Evolutionary conservation across 2,113 vertebrate species (phyloP).

Genomic region (Brachionichthys hirsutus): DNA sequence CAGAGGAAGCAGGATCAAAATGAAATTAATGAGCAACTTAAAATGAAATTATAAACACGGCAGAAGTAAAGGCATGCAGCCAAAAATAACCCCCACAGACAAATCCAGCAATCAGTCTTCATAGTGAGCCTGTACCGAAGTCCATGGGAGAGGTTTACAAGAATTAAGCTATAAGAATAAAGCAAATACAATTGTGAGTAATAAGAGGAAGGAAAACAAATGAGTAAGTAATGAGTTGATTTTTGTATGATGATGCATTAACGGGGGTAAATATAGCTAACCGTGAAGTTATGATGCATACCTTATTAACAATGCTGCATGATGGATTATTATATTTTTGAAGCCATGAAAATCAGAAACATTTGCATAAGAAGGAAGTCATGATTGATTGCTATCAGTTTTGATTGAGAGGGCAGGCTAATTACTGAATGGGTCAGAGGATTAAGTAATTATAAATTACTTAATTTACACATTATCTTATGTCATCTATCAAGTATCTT

Average conservation of each 20-base stretch:
- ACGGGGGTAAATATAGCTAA: neutral
- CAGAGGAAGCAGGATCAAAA: too few relatives aligned
- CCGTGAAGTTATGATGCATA: constrained; percentile 11
- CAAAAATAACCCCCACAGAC: constrained; percentile 38
- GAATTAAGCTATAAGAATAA: constrained; percentile 1
- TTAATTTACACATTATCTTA: constrained; percentile 13
- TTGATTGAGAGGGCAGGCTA: constrained; percentile 30
- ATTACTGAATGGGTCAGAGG: constrained; percentile 28
- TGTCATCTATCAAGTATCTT: neutral
- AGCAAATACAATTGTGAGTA: neutral
- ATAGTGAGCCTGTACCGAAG: constrained; percentile 15
- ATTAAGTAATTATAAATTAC: constrained; percentile 19
- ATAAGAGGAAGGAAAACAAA: constrained; percentile 17
- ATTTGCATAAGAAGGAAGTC: constrained; percentile 15
- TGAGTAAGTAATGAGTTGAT: constrained; percentile 10
- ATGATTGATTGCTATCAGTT: constrained; percentile 40
- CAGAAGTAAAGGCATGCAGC: constrained; percentile 6
- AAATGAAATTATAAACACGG: constrained; percentile 41
- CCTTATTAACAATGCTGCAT: constrained; percentile 3
- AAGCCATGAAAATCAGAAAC: constrained; percentile 11
- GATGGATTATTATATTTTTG: constrained; percentile 25
- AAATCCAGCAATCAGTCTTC: constrained; percentile 37
- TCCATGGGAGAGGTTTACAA: neutral
- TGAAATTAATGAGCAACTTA: constrained; percentile 21
- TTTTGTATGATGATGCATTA: constrained; percentile 12